phyloP scores from a whole-genome alignment of 37 sponge, comb jelly and placozoan genomes.

The Geodia barretti region DNA sequence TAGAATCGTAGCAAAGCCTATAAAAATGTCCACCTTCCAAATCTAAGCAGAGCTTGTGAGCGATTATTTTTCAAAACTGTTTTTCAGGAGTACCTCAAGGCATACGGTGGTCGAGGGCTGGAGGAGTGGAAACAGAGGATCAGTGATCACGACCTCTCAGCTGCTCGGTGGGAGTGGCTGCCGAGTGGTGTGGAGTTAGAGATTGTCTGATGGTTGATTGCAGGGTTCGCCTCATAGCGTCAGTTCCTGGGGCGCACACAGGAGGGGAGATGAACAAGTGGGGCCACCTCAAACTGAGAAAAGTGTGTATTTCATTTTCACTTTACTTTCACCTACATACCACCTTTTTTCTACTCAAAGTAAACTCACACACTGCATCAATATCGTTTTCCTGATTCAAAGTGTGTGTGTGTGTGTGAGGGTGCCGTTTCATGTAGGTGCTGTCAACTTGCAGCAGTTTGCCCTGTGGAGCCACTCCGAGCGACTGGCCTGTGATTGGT shows the following conservation, averaged over 20 bases:
- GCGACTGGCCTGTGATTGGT: constrained; percentile 84
- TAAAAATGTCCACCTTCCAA: too few species aligned
- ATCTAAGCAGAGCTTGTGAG: too few species aligned
- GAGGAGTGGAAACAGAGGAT: constrained; percentile 65
- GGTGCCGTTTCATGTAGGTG: too few species aligned
- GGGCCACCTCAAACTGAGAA: constrained; percentile 88
- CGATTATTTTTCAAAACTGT: too few species aligned
- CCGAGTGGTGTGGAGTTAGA: not conserved
- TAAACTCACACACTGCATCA: too few species aligned
- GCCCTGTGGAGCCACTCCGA: not conserved
- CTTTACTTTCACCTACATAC: too few species aligned
- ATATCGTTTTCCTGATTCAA: too few species aligned
- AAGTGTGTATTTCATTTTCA: too few species aligned
- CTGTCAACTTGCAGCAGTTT: not conserved
- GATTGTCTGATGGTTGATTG: not conserved
- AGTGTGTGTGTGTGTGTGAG: too few species aligned
- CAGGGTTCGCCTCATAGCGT: constrained; percentile 81
- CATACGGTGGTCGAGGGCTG: constrained; percentile 55
- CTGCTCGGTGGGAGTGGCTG: constrained; percentile 27
- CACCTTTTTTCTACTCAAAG: too few species aligned
- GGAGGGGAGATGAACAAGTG: constrained; percentile 67
- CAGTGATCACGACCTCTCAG: constrained; percentile 57
- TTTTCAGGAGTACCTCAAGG: constrained; percentile 63
- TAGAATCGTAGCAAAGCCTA: too few species aligned
- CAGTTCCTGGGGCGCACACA: constrained; percentile 86